phyloP scores from a whole-genome alignment of 92 coral and sea anemone genomes.

The Hydrozoanthus gracilis region DNA sequence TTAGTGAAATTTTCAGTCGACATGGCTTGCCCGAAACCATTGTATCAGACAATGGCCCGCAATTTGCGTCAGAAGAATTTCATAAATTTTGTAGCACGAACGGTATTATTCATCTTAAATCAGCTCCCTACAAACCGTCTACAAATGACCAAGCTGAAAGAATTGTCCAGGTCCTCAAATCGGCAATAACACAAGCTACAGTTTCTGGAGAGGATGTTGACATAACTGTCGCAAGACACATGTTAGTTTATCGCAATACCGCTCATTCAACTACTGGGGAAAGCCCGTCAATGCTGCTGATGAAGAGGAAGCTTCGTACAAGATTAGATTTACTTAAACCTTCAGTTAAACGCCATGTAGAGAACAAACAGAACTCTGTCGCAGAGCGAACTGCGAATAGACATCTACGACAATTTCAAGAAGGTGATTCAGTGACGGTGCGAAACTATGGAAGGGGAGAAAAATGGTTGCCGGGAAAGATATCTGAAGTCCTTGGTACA shows the following conservation, averaged over 20 bases:
- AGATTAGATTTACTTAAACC: conserved; percentile 57
- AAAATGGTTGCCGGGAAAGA: conserved; percentile 61
- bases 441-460: conserved; percentile 51
- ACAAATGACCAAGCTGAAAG: conserved; percentile 65
- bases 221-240: conserved; percentile 37
- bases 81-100: conserved; percentile 37
- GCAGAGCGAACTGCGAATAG: conserved; percentile 49
- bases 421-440: conserved; percentile 52
- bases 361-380: conserved; percentile 41
- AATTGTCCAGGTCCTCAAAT: conserved; percentile 55
- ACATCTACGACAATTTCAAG: conserved; percentile 39
- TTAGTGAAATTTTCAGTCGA: conserved; percentile 61
- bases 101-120: conserved; percentile 26
- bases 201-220: conserved; percentile 45
- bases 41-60: conserved; percentile 64
- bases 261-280: conserved; percentile 64
- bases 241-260: conserved; percentile 59
- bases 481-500: conserved; percentile 51
- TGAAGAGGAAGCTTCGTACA: conserved; percentile 62
- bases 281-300: conserved; percentile 60
- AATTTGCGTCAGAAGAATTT: conserved; percentile 35
- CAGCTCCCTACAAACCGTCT: conserved; percentile 28
- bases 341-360: conserved; percentile 50
- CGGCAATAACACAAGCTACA: conserved; percentile 51
- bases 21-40: conserved; percentile 65